Evolutionary conservation across 1,140 invertebrate genomes (phyloP).

Genomic region (Daktulosphaira vitifoliae): DNA sequence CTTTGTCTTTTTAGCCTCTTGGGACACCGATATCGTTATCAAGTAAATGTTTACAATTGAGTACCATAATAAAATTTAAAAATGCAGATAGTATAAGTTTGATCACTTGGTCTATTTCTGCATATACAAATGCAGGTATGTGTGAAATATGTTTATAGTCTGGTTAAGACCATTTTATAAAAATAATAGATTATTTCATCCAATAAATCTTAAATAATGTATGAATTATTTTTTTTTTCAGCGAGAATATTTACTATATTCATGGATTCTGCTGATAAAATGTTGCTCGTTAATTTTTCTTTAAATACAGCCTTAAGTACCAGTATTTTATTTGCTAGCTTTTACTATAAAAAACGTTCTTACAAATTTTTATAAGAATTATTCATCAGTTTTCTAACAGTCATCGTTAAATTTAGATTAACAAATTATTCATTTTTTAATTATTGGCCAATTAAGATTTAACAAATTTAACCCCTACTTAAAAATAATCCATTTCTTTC

Average conservation of each 20-base stretch:
- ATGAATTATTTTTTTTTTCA: slow-evolving; percentile 43
- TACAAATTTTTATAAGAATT: too few species aligned
- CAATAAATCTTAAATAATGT: too few species aligned
- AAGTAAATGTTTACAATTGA: slow-evolving; percentile 57
- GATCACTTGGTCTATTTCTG: slow-evolving; percentile 59
- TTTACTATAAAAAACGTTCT: slow-evolving; percentile 19
- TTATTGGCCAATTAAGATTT: too few species aligned
- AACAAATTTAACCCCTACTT: too few species aligned
- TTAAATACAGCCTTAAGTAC: slow-evolving; percentile 54
- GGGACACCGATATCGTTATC: slow-evolving; percentile 60
- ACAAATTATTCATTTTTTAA: too few species aligned
- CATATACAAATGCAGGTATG: slow-evolving; percentile 57
- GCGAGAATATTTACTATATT: slow-evolving; percentile 57
- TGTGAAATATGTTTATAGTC: background rate
- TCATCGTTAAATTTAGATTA: too few species aligned
- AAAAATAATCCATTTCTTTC: too few species aligned
- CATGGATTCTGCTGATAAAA: slow-evolving; percentile 55
- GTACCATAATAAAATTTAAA: slow-evolving; percentile 51
- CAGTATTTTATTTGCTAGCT: slow-evolving; percentile 30
- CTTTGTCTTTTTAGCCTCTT: slow-evolving; percentile 48
- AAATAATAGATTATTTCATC: background rate
- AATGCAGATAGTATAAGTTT: slow-evolving; percentile 57
- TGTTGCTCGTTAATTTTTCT: slow-evolving; percentile 54
- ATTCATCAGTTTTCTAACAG: too few species aligned
- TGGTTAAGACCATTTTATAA: too few species aligned